Conservation (phyloP, 2,888 invertebrate genomes). For the Pecten maximus region DNA sequence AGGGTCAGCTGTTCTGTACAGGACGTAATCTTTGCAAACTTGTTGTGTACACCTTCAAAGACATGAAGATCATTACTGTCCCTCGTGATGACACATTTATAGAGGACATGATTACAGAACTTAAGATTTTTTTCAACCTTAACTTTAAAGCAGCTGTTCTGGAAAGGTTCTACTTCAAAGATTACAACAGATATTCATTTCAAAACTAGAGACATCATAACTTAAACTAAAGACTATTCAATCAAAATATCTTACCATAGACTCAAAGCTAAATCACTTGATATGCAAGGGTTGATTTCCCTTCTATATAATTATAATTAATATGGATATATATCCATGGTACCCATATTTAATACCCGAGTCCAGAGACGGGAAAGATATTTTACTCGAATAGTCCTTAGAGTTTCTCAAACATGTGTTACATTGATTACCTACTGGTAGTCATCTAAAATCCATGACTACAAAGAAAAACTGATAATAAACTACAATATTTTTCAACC, state of each 20-base stretch:
- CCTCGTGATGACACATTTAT: conserved; percentile 50
- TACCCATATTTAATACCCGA: too few relatives aligned
- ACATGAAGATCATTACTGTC: conserved; percentile 48
- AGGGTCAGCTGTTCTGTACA: conserved; percentile 54
- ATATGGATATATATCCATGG: too few relatives aligned
- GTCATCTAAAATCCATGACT: too few relatives aligned
- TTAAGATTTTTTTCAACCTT: conserved; percentile 43
- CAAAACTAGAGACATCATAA: background rate
- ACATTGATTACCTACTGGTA: too few relatives aligned
- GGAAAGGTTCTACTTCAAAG: conserved; percentile 48
- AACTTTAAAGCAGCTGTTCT: conserved; percentile 45
- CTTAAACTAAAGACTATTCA: background rate
- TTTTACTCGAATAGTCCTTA: too few relatives aligned
- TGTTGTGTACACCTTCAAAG: conserved; percentile 51
- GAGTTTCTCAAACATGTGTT: too few relatives aligned
- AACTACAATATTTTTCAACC: too few relatives aligned
- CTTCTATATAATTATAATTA: background rate
- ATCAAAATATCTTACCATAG: background rate
- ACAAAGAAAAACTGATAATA: too few relatives aligned
- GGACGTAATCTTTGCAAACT: conserved; percentile 43
- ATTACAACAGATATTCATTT: conserved; percentile 18
- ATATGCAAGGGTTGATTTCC: background rate
- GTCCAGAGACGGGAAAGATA: too few relatives aligned
- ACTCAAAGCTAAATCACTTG: background rate
- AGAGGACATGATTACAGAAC: conserved; percentile 45